Percentiles rank a stretch among this genome's conserved stretches.
Evolutionary conservation across 2,797 vertebrate genomes (phyloP).

Genomic region (Discoglossus pictus): DNA sequence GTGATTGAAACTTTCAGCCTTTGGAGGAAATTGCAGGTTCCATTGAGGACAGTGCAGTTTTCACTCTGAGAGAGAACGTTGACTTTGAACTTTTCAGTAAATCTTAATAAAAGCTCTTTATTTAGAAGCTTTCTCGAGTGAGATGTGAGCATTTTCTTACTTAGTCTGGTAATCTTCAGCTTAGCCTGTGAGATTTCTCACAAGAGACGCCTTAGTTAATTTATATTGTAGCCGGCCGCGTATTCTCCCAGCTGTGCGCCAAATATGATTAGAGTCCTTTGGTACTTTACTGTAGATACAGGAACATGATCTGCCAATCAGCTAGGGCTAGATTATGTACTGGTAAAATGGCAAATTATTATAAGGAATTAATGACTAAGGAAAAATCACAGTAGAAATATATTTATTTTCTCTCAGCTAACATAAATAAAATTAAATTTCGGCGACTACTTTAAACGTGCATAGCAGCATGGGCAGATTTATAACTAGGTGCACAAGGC

Average conservation of each 20-base stretch:
- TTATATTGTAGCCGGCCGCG: conserved; percentile 3
- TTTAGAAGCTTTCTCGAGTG: neutral
- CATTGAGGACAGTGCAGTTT: no score
- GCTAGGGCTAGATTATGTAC: conserved; percentile 7
- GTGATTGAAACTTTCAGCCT: no score
- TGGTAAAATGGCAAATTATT: conserved; percentile 31
- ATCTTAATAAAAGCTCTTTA: neutral
- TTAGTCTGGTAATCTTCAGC: conserved; percentile 34
- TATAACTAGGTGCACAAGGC: no score
- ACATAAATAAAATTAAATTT: no score
- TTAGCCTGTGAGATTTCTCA: conserved; percentile 28
- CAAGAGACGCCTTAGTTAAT: conserved; percentile 10
- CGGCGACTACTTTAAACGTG: no score
- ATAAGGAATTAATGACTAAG: no score
- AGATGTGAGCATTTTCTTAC: conserved; percentile 15
- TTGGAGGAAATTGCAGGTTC: no score
- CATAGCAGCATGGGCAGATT: no score
- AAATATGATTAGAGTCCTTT: conserved; percentile 36
- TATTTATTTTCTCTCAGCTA: no score
- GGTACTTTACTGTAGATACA: neutral
- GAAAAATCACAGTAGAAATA: no score
- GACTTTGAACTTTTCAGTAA: no score
- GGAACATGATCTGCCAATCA: conserved; percentile 25
- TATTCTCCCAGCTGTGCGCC: conserved; percentile 29
- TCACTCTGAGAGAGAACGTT: no score